Base-by-base conservation (phyloP, 2,113 vertebrate species). In the Etheostoma cragini region DNA sequence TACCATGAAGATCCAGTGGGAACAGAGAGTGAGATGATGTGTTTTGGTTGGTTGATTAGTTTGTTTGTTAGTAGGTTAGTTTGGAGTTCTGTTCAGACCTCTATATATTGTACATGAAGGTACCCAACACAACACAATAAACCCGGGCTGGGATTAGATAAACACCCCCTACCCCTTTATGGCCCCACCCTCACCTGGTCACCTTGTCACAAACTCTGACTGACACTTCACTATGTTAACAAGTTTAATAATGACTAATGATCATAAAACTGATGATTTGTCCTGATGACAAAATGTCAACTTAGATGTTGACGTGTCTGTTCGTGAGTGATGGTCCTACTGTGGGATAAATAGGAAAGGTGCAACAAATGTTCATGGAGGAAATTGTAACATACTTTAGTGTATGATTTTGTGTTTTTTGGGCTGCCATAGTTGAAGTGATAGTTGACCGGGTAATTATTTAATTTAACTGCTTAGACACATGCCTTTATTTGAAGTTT, bases 111-210 rank as follows among this genome's bases (percentile, higher is more conserved):
- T 8, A 6, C 12, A 21, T 42, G 17, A 22, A 16, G 14, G 52
- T 45, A 12, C 22, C 17, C 33, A 53, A 33, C 21, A 60, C 19
- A n/a, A 6, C 50, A 58, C 53, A 15, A 35, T 30, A 62, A 46
- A 61, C 10, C 19, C 21, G 46, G 35, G n/a, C 47, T 42, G 45
- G 61, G 82, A 84, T 60, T 76, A 38, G 11, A 76, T 21, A 24
- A 26, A 61, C 46, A 58, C 26, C 42, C 47, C 42, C 58, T 42
- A 47, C 53, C 17, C 46, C 22, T 22, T 70, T 16, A 53, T 11
- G 13, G 47, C 17, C 12, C 46, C 6, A 5, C 26, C 57, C 11
- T 33, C 26, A 57, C 17, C 54, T 54, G n/a, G 12, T 72, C 14
- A 7, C n/a, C 19, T 8, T 45, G 26, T 49, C 60, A 33, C 38